Base-by-base conservation (phyloP, 2,888 invertebrate species). In the Meiosimyza platycephala region DNA sequence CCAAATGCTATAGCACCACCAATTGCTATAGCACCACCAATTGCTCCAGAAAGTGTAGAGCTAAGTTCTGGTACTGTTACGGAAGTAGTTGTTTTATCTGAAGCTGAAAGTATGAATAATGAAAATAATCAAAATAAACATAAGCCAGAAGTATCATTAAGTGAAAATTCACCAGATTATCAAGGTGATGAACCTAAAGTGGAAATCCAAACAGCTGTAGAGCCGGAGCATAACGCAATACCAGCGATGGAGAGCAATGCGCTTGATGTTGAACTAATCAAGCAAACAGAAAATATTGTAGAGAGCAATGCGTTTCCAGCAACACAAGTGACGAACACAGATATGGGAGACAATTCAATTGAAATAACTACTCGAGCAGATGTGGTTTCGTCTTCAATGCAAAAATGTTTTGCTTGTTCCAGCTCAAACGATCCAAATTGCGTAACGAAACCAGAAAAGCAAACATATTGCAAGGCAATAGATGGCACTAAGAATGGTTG, bases 401-500 rank as follows among this genome's bases (percentile, higher is more conserved):
- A 62, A n/a, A 76, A 66, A 12, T 79, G 78, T 47, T 78, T 72
- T 65, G 57, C 67, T n/a, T 79, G 79, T 62, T 71, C 54, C 22
- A 78, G 78, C 62, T 51, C 54, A 4, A 74, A 72, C 6, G 75
- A 79, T 51, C 6, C 47, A 1, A 71, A 72, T 9, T 79, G 77
- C 48, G 12, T 50, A 6, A 40, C 72, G 71, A 75, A 73, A 18
- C 75, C 74, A 4, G 62, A 18, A 6, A 65, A 48, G 16, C 65
- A 77, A 57, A 47, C 74, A 3, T 51, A 66, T 18, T 80, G 80
- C 40, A 66, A 65, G 15, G 28, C 71, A 7, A 52, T 40, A 33
- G 73, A 48, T 2, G 64, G 33, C 7, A 72, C 67, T 66, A 74
- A 72, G 65, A 73, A 66, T 68, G 84, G 84, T 6, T 84, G 84